Evolutionary conservation across 2,888 invertebrate species (phyloP).

Genomic region (Onthophagus sagittarius): DNA sequence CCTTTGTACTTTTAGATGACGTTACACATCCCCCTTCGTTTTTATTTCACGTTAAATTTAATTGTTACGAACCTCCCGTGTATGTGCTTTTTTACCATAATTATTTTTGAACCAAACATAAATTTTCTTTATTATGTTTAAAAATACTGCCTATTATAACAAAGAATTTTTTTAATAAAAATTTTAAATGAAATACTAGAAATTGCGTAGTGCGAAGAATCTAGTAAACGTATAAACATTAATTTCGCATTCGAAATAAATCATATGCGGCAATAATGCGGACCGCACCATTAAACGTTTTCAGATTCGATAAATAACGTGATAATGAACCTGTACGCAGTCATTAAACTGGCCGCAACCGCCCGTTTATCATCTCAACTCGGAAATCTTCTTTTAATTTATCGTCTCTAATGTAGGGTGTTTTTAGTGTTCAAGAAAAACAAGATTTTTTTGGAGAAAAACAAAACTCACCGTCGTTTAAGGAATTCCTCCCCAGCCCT

Average conservation of each 20-base stretch:
- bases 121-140: background rate
- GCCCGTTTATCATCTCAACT: background rate
- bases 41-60: background rate
- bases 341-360: background rate
- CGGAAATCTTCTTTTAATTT: background rate
- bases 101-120: background rate
- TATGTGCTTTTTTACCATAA: background rate
- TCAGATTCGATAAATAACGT: background rate
- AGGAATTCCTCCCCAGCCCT: conserved; percentile 53
- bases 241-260: background rate
- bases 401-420: background rate
- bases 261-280: background rate
- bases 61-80: background rate
- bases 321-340: background rate
- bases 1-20: background rate
- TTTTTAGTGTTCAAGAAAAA: background rate
- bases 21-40: background rate
- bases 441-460: background rate
- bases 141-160: background rate
- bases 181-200: background rate
- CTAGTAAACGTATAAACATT: background rate
- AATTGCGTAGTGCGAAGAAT: background rate
- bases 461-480: conserved; percentile 40
- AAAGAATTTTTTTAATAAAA: background rate
- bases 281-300: background rate